Evolutionary conservation across 2,113 vertebrate species (phyloP).

Genomic region (Siniperca knerii): DNA sequence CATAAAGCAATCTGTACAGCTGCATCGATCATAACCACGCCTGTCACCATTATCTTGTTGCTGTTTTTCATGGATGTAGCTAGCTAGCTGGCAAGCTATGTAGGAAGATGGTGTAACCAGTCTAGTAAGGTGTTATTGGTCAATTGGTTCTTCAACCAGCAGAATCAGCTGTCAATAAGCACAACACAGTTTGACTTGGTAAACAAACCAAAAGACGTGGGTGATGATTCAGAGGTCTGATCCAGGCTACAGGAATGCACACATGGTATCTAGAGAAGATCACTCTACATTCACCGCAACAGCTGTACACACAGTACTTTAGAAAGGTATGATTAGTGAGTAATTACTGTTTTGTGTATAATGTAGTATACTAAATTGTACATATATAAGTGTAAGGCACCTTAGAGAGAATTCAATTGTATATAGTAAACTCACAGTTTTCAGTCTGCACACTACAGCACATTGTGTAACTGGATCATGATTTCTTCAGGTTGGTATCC

Average conservation of each 20-base stretch:
- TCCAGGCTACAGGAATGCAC: too few relatives aligned
- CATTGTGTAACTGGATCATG: conserved; percentile 19
- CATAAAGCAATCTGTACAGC: too few relatives aligned
- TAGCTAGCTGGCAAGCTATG: too few relatives aligned
- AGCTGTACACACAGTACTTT: background rate
- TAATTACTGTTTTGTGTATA: background rate
- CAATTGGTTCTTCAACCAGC: too few relatives aligned
- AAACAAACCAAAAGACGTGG: background rate
- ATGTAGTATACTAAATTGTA: background rate
- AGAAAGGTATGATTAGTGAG: background rate
- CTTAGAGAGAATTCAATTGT: background rate
- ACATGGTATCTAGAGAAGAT: too few relatives aligned
- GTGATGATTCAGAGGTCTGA: background rate
- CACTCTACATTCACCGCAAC: background rate
- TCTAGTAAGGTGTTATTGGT: too few relatives aligned
- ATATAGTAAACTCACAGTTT: background rate
- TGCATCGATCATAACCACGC: too few relatives aligned
- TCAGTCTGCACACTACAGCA: background rate
- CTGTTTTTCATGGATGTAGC: too few relatives aligned
- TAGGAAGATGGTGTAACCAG: too few relatives aligned
- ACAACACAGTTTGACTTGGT: background rate
- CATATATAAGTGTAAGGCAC: background rate
- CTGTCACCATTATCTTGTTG: too few relatives aligned
- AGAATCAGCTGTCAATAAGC: too few relatives aligned
- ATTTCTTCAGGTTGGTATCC: conserved; percentile 38